phyloP scores from a whole-genome alignment of 2,797 vertebrate genomes.

The Anguilla obscura region DNA sequence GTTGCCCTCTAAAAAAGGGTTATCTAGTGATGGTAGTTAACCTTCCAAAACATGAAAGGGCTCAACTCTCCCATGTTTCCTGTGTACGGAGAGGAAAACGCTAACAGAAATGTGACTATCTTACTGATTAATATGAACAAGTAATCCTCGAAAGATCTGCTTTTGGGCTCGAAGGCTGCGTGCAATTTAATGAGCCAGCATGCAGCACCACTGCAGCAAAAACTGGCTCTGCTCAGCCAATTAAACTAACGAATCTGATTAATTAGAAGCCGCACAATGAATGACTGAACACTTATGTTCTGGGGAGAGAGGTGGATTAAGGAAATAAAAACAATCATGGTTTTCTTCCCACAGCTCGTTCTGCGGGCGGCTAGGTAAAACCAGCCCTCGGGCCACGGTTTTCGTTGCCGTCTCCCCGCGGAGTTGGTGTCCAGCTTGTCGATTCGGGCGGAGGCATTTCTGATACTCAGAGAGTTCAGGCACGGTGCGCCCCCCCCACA shows the following conservation, averaged over 20 bases:
- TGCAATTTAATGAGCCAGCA: background rate
- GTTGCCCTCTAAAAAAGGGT: background rate
- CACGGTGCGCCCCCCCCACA: background rate
- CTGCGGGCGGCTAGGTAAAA: background rate
- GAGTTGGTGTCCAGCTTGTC: conserved; percentile 32
- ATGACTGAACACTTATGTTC: conserved; percentile 60
- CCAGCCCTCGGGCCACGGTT: background rate
- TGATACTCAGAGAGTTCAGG: background rate
- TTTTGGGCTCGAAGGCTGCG: background rate
- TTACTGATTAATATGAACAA: conserved; percentile 15
- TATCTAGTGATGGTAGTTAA: background rate
- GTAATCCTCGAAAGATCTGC: conserved; percentile 14
- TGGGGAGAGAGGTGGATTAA: conserved; percentile 42
- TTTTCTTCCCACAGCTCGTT: conserved; percentile 41
- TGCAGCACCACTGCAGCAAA: conserved; percentile 36
- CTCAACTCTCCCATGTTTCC: background rate
- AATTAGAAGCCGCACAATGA: conserved; percentile 58
- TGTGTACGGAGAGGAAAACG: background rate
- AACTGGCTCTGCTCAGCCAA: conserved; percentile 55
- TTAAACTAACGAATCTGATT: conserved; percentile 61
- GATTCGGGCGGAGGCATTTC: background rate
- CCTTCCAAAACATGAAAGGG: background rate
- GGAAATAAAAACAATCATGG: conserved; percentile 57
- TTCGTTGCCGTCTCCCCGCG: conserved; percentile 27
- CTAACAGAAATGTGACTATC: background rate